Conservation (phyloP, 2,797 vertebrate genomes). For the Pipistrellus pygmaeus region DNA sequence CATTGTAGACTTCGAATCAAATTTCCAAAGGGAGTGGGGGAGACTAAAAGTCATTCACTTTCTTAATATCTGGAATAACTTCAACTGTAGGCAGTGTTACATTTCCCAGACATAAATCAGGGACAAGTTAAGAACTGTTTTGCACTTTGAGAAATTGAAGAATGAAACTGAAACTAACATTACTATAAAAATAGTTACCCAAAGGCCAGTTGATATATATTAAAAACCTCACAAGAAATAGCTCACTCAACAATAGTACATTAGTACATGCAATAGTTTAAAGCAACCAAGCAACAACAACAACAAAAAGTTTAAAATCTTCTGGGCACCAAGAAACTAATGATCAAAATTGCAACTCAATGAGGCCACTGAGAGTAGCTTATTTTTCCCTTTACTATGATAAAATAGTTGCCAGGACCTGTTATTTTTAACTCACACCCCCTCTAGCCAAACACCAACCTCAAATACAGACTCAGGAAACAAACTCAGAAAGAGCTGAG, state of each 20-base stretch:
- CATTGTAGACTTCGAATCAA: neutral
- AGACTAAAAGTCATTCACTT: neutral
- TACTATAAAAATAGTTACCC: neutral
- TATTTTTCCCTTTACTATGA: conserved; percentile 35
- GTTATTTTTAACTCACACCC: conserved; percentile 2
- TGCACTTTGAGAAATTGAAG: neutral
- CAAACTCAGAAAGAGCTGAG: neutral
- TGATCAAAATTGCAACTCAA: neutral
- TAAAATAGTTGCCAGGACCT: conserved; percentile 38
- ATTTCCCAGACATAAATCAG: neutral
- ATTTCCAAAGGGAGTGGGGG: neutral
- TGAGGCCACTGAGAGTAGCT: neutral
- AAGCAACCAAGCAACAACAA: neutral
- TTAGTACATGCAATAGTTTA: neutral
- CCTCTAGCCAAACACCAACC: neutral
- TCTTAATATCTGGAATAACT: neutral
- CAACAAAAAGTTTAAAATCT: neutral
- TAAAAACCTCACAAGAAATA: conserved; percentile 31
- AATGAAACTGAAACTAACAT: neutral
- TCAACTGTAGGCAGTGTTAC: neutral
- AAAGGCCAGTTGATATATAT: neutral
- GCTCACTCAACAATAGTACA: neutral
- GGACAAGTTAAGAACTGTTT: conserved; percentile 18
- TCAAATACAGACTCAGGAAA: neutral
- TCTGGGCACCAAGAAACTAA: neutral